Evolutionary conservation across 2,113 vertebrate species (phyloP), one percentile per base, ranked within the genome.

Genomic region (Megaceryle torquata): DNA sequence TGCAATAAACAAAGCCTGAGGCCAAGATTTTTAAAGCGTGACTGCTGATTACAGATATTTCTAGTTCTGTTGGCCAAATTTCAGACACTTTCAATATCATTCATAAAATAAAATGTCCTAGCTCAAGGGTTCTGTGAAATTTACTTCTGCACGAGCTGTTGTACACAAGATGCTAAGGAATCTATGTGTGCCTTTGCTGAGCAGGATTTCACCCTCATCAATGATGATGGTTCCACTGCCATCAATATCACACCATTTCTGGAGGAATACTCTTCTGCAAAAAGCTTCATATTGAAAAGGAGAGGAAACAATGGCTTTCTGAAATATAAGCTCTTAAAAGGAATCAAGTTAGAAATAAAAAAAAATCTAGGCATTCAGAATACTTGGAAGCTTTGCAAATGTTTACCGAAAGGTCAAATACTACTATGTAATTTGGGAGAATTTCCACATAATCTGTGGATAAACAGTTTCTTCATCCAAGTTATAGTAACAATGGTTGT

Each of bases 1-100:
- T 68, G n/a, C 91, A 95, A 91, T 92, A 96, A 94, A 86, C 67
- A 88, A 93, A 87, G 69, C 50, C 59, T 46, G 82, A 70, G 78
- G 89, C 77, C 65, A 88, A 95, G 59, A 82, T 20, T 70, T 88
- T 82, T 91, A 37, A 85, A 91, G 67, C 2, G 6, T 89, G 71
- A 76, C 70, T 95, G 85, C 78, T 91, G 87, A 89, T 92, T 91
- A 53, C 41, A 92, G 67, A 44, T 85, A 24, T 10, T 89, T 82
- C 41, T 41, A 72, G 26, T 72, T 87, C 72, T 82, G 21, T 44
- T 35, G 41, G 67, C 57, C 67, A 82, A 91, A 78, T 22, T 79
- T 82, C 43, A 87, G 53, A 15, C 5, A 61, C 48, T 89, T 87
- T 72, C 61, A 59, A 4, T 82, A 37, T 17, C 22, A 57, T 85